Base-by-base conservation (phyloP, 2,113 vertebrate species). In the Notarius lentiginosus region DNA sequence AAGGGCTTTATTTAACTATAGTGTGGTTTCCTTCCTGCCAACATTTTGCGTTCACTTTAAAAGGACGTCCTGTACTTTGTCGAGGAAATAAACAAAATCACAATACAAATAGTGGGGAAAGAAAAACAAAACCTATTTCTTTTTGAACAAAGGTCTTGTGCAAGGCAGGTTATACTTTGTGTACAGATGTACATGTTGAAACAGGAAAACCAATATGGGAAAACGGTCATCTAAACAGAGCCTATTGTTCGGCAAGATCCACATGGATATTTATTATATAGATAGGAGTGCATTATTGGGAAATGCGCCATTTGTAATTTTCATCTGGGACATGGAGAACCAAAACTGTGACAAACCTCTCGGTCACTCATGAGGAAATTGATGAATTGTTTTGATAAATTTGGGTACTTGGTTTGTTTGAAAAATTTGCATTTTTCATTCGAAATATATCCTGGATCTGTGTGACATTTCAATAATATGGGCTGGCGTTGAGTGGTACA, bases 1-100 rank as follows among this genome's bases (percentile, higher is more conserved):
- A 81, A 83, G 70, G 86, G 47, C 22, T 90, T 90, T 90, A 85
- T 90, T 90, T 83, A 86, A 84, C 90, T 53, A 47, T 83, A 68
- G 70, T 75, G 61, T 75, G 41, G 85, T 90, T 94, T 95, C 91
- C 92, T 91, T 93, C 91, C 92, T 92, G 86, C 24, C 75, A 47
- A 82, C 83, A 56, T 61, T 65, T 84, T 87, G 68, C 82, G 72
- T 75, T 88, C 65, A 27, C 56, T 88, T 65, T 80, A 90, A 88
- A 87, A 89, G 86, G 63, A 91, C 63, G 41, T 93, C 92, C 91
- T 91, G 90, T 87, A 63, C 88, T 88, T 84, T 34, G 24, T 80
- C 80, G 77, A 47, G 20, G 53, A 89, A 80, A 9, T n/a, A n/a
- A n/a, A 65, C 53, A 27, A 60, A 41, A 58, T 15, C 17, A 72